Conservation (phyloP, 37 sponge, comb jelly and placozoan genomes). For the Corticium candelabrum region DNA sequence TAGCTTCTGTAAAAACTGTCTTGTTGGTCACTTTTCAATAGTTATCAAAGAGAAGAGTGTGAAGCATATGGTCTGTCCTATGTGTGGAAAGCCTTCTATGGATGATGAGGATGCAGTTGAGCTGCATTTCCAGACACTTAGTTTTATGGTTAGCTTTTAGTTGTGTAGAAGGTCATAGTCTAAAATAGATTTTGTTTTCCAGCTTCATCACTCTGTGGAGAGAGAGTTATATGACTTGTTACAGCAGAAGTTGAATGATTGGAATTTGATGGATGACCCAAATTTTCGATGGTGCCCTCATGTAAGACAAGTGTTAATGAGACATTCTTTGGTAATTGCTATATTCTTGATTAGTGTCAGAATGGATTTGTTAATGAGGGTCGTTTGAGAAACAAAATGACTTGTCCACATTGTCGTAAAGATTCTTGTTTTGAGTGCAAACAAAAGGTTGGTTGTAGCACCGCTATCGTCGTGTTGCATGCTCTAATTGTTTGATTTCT, state of each 20-base stretch:
- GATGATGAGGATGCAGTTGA: conserved; percentile 40
- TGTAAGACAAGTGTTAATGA: no score
- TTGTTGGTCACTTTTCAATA: conserved; percentile 34
- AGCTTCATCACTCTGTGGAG: conserved; percentile 12
- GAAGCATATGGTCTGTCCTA: conserved; percentile 66
- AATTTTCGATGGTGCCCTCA: conserved; percentile 76
- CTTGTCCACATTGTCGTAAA: conserved; percentile 52
- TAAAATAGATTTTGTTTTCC: conserved; percentile 11
- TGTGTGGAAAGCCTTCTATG: conserved; percentile 62
- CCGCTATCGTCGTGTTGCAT: no score
- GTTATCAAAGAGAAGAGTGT: conserved; percentile 50
- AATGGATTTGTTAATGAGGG: conserved; percentile 59
- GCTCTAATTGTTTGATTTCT: no score
- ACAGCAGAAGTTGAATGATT: conserved; percentile 61
- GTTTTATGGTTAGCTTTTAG: not conserved
- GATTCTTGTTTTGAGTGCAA: conserved; percentile 70
- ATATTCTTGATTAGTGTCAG: conserved; percentile 21
- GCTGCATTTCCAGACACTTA: conserved; percentile 12
- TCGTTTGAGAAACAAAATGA: conserved; percentile 19
- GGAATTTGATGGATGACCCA: conserved; percentile 36
- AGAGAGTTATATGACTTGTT: conserved; percentile 23
- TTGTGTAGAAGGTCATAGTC: not conserved
- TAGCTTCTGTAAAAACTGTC: conserved; percentile 59
- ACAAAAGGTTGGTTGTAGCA: conserved; percentile 60
- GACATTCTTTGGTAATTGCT: no score